A percentile compares a stretch with the other conserved stretches of the same genome.
Evolutionary conservation across 2,113 vertebrate species (phyloP).

Genomic region (Poicephalus gulielmi): DNA sequence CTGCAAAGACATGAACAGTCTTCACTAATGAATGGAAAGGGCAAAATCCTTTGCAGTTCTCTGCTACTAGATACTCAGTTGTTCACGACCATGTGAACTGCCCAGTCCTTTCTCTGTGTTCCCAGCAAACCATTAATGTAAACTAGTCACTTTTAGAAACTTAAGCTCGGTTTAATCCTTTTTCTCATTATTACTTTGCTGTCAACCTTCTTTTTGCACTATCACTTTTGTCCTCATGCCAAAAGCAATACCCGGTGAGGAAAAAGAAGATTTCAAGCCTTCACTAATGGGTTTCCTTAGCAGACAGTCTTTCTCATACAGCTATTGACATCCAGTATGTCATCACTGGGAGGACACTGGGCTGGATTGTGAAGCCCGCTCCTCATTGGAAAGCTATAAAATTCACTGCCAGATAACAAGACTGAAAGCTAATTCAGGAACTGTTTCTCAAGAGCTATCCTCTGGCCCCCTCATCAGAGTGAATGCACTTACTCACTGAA

Average conservation of each 20-base stretch:
- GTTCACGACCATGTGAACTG: not conserved
- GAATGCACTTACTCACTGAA: slow-evolving; percentile 70
- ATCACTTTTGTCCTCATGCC: slow-evolving; percentile 42
- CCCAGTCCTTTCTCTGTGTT: not conserved
- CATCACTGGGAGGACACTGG: slow-evolving; percentile 28
- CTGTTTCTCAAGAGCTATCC: slow-evolving; percentile 63
- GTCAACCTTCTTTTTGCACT: not conserved
- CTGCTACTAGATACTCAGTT: not conserved
- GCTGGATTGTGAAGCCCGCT: slow-evolving; percentile 56
- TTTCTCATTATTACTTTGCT: slow-evolving; percentile 32
- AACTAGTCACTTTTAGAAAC: slow-evolving; percentile 34
- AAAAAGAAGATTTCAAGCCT: slow-evolving; percentile 53
- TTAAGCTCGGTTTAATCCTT: not conserved
- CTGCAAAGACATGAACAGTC: not conserved
- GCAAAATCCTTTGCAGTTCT: not conserved
- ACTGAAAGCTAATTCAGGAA: slow-evolving; percentile 59
- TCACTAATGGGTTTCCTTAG: not conserved
- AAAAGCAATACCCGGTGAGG: slow-evolving; percentile 37
- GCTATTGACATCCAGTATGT: not conserved
- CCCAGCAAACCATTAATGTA: not conserved
- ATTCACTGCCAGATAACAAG: slow-evolving; percentile 58
- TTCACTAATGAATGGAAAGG: not conserved
- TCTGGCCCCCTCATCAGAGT: slow-evolving; percentile 27
- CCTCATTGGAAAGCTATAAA: slow-evolving; percentile 17
- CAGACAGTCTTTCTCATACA: slow-evolving; percentile 17